Evolutionary conservation across 1,140 invertebrate species (phyloP).

Genomic region (Hyposmocoma kahamanoa): DNA sequence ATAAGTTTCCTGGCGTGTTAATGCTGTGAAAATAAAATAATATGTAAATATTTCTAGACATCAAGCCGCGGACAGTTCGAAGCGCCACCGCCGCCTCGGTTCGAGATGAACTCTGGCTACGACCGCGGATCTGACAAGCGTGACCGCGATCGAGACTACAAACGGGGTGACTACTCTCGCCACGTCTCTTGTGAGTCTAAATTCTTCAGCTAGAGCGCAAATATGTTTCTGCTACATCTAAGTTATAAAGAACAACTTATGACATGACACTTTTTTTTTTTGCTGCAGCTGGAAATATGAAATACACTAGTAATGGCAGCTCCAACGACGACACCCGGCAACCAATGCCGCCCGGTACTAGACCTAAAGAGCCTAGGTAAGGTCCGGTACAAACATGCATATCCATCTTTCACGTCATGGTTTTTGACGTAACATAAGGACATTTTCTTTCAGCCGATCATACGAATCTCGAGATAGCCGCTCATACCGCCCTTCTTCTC

Average conservation of each 20-base stretch:
- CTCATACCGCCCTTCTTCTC: slow-evolving; percentile 48
- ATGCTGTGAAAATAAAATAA: no score
- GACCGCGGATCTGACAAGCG: slow-evolving; percentile 57
- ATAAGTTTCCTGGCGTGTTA: no score
- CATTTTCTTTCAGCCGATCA: slow-evolving; percentile 32
- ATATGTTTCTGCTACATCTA: no score
- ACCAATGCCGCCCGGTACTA: slow-evolving; percentile 57
- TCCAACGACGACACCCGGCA: slow-evolving; percentile 57
- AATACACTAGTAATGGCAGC: slow-evolving; percentile 60
- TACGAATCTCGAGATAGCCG: slow-evolving; percentile 51
- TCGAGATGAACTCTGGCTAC: slow-evolving; percentile 53
- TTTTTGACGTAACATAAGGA: background rate
- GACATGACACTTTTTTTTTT: background rate
- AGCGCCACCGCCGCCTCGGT: slow-evolving; percentile 58
- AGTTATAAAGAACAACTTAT: no score
- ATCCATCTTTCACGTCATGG: background rate
- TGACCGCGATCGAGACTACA: slow-evolving; percentile 58
- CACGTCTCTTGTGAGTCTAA: slow-evolving; percentile 57
- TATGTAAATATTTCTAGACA: no score
- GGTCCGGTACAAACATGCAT: background rate
- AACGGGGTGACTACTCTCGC: slow-evolving; percentile 48
- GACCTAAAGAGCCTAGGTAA: slow-evolving; percentile 61
- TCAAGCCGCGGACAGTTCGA: slow-evolving; percentile 55
- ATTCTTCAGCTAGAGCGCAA: no score
- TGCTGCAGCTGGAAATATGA: slow-evolving; percentile 53